Conservation (phyloP, 2,797 vertebrate genomes). For the Chaetodon trifasciatus region DNA sequence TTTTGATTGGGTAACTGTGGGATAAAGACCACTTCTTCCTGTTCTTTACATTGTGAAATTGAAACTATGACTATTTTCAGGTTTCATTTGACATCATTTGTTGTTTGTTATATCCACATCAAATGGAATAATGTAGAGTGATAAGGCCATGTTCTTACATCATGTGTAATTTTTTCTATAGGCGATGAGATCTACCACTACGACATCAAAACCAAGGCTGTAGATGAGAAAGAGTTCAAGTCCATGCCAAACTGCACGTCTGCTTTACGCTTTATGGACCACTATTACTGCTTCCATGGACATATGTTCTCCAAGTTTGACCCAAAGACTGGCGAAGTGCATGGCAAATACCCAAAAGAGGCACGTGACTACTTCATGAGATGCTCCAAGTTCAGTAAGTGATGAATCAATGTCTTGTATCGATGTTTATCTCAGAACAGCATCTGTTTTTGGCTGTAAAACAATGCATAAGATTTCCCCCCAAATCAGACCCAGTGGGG, state of each 20-base stretch:
- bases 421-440: not conserved
- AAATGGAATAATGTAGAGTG: not conserved
- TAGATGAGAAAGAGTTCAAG: constrained; percentile 82
- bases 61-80: not conserved
- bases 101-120: not conserved
- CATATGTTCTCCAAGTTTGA: constrained; percentile 88
- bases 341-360: constrained; percentile 85
- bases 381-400: constrained; percentile 89
- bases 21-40: not conserved
- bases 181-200: constrained; percentile 81
- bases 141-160: not conserved
- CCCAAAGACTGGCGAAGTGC: constrained; percentile 84
- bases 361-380: constrained; percentile 87
- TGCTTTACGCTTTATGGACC: constrained; percentile 85
- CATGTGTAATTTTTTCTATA: constrained; percentile 18
- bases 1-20: no score
- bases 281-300: constrained; percentile 91
- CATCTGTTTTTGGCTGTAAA: not conserved
- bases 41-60: no score
- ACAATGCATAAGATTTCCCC: not conserved
- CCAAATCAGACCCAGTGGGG: no score
- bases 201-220: constrained; percentile 71
- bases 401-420: not conserved
- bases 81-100: not conserved
- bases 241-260: constrained; percentile 84